Base-by-base conservation (phyloP, 2,797 vertebrate genomes). In the Gouania willdenowi region DNA sequence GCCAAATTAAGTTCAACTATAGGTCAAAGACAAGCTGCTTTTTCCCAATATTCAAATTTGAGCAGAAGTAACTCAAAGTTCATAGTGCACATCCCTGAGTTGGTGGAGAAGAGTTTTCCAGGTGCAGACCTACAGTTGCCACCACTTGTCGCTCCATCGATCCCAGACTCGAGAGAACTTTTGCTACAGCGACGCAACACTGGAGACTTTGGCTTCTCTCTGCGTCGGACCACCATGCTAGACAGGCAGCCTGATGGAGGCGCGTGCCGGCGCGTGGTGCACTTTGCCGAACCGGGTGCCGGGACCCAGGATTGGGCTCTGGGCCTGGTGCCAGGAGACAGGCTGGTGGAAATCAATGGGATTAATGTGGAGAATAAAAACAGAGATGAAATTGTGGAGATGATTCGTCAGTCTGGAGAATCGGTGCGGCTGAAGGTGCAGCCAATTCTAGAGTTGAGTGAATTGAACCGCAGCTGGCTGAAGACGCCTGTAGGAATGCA, bases 371-470 rank as follows among this genome's bases (percentile, higher is more conserved):
- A 97, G 77, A 95, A 20, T 70, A 96, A 92, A 66, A 92, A 71
- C 75, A 86, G 96, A 46, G 95, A 99, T 4, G 95, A 99, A 82
- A 98, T 99, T 0, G 96, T 99, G 80, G 96, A 98, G 85, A 98
- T 95, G 94, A 99, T 99, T 78, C 93, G 94, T 47, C 95, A 95
- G 66, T 98, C 95, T 0, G 95, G 94, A 20, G 94, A 98, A 24
- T 87, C 84, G 0, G 95, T 98, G 21, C 82, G 89, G 41, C 87
- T 99, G 22, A 98, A 94, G 77, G 96, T 99, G 73, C 94, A 95
- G 71, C 91, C 95, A 8, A 98, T 99, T 54, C 78, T 92, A 41
- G 96, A 99, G 78, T 86, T 99, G 77, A 94, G 92, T 0, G 96
- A 99, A 86, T 76, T 97, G 75, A 98, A 93, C 77, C 86, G 81